Evolutionary conservation across 2,888 invertebrate species (phyloP).

Genomic region (Parapristionchus giblindavisi): DNA sequence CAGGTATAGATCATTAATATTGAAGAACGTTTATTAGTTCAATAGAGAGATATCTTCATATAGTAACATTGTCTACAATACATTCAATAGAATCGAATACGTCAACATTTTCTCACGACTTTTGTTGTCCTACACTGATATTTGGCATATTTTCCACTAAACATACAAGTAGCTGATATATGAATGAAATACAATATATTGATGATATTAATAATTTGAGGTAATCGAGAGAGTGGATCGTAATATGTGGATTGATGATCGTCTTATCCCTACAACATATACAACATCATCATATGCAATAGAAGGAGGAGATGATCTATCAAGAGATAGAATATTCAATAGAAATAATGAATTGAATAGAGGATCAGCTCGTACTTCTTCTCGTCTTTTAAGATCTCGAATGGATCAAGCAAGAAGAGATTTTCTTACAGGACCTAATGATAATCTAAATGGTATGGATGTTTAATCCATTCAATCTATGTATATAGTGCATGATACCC

Average conservation of each 20-base stretch:
- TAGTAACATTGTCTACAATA: too few relatives aligned
- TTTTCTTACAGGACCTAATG: conserved; percentile 51
- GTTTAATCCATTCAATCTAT: too few relatives aligned
- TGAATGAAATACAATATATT: not conserved
- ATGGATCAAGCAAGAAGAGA: conserved; percentile 64
- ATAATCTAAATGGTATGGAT: conserved; percentile 54
- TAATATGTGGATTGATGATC: conserved; percentile 63
- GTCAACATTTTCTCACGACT: too few relatives aligned
- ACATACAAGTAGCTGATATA: not conserved
- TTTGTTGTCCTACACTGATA: too few relatives aligned
- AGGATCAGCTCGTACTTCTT: conserved; percentile 51
- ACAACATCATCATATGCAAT: conserved; percentile 38
- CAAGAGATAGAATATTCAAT: conserved; percentile 50
- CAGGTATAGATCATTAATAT: conserved; percentile 44
- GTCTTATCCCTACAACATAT: conserved; percentile 45
- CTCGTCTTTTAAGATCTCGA: conserved; percentile 52
- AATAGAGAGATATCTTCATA: too few relatives aligned
- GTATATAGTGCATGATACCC: too few relatives aligned
- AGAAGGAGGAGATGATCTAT: conserved; percentile 44
- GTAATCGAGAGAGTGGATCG: conserved; percentile 68
- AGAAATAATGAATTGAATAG: conserved; percentile 50
- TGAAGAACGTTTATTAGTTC: too few relatives aligned
- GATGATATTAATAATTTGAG: conserved; percentile 41
- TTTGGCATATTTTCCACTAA: not conserved
- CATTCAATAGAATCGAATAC: too few relatives aligned